A percentile compares a stretch with the other conserved stretches of the same genome.
phyloP scores from a whole-genome alignment of 1,140 invertebrate species.

The Drosophila cardini region DNA sequence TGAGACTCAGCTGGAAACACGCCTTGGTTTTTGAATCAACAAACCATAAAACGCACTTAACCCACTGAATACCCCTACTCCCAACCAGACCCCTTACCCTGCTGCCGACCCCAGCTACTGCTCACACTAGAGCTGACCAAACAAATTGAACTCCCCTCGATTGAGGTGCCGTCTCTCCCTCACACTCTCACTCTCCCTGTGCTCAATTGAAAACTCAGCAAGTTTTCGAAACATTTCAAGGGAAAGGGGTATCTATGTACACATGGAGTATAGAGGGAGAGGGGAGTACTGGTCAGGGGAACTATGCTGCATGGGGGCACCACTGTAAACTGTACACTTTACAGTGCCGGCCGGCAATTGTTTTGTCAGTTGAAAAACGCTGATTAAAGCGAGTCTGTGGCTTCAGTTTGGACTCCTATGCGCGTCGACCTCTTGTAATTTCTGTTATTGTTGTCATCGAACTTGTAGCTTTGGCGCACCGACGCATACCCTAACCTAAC shows the following conservation, averaged over 20 bases:
- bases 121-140: constrained; percentile 62
- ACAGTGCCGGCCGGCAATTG: constrained; percentile 70
- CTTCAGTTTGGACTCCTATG: constrained; percentile 36
- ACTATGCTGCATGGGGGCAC: constrained; percentile 14
- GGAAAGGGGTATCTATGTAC: constrained; percentile 43
- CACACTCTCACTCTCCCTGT: constrained; percentile 28
- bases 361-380: constrained; percentile 72
- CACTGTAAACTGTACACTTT: constrained; percentile 13
- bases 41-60: constrained; percentile 72
- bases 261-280: neutral
- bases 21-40: constrained; percentile 43
- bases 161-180: neutral
- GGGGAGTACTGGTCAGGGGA: no score
- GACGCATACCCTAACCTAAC: constrained; percentile 1
- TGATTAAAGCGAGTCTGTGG: constrained; percentile 69
- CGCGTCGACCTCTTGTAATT: constrained; percentile 38
- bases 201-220: constrained; percentile 77
- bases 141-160: constrained; percentile 59
- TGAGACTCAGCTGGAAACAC: constrained; percentile 4
- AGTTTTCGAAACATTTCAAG: constrained; percentile 68
- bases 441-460: constrained; percentile 63
- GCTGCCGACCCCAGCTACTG: constrained; percentile 1
- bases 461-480: constrained; percentile 30
- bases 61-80: constrained; percentile 32
- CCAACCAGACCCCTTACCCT: neutral